Conservation (phyloP, 2,888 invertebrate species). For the Atherix ibis region DNA sequence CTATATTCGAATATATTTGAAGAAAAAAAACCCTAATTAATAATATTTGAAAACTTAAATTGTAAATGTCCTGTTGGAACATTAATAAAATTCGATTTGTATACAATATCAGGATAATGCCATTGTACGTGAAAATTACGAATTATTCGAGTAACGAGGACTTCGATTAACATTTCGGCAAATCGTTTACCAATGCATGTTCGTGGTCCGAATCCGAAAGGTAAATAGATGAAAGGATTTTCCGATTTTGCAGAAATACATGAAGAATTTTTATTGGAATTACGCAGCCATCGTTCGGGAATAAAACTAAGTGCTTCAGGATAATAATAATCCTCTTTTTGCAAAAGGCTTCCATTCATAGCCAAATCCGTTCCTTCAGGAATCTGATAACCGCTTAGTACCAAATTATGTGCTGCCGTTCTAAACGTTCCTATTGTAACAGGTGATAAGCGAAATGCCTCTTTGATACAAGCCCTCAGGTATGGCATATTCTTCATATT, state of each 20-base stretch:
- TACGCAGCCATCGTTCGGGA: conserved; percentile 59
- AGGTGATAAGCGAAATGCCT: conserved; percentile 47
- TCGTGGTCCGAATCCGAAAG: conserved; percentile 55
- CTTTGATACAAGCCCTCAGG: conserved; percentile 59
- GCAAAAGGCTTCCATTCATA: conserved; percentile 50
- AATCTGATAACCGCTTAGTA: conserved; percentile 46
- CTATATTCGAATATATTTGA: too few species aligned
- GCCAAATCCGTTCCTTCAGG: conserved; percentile 52
- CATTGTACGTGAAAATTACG: conserved; percentile 22
- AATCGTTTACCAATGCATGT: conserved; percentile 52
- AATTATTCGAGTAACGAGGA: conserved; percentile 30
- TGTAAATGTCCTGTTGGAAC: conserved; percentile 24
- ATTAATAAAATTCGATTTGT: conserved; percentile 19
- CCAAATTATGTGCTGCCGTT: conserved; percentile 37
- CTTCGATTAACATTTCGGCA: conserved; percentile 50
- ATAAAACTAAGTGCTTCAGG: conserved; percentile 42
- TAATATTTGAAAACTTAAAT: conserved; percentile 18
- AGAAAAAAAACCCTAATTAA: too few species aligned
- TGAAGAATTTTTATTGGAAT: conserved; percentile 9
- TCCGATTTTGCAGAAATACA: conserved; percentile 12
- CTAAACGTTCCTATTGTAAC: conserved; percentile 42
- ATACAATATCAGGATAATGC: conserved; percentile 18
- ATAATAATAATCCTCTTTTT: conserved; percentile 46
- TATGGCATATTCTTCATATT: conserved; percentile 39
- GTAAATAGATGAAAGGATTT: conserved; percentile 31